phyloP scores from a whole-genome alignment of 2,888 invertebrate genomes.

The Bellardia pandia region DNA sequence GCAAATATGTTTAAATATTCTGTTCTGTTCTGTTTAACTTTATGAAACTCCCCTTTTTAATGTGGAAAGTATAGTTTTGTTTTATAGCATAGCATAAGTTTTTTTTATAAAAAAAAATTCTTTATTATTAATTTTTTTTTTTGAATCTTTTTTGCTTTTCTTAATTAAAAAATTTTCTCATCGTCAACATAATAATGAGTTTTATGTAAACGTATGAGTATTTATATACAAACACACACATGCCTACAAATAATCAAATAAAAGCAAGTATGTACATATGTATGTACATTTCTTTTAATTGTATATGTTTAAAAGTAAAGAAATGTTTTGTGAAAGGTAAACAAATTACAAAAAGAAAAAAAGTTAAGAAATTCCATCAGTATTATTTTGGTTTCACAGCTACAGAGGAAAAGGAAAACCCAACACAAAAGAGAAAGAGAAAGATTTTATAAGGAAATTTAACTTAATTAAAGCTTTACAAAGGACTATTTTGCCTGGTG shows the following conservation, averaged over 20 bases:
- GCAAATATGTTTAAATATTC: too few relatives aligned
- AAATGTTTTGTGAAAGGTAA: background rate
- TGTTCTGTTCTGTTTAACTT: background rate
- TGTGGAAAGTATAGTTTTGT: background rate
- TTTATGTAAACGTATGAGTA: constrained; percentile 27
- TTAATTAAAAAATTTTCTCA: constrained; percentile 52
- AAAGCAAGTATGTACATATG: background rate
- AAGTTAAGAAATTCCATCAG: background rate
- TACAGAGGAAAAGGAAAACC: too few relatives aligned
- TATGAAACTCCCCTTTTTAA: constrained; percentile 10
- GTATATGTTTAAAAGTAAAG: background rate
- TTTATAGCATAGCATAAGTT: too few relatives aligned
- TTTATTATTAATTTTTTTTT: constrained; percentile 14
- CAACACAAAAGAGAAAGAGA: background rate
- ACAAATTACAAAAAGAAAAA: background rate
- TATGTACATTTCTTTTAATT: background rate
- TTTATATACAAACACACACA: background rate
- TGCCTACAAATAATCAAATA: constrained; percentile 1
- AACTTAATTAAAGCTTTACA: background rate
- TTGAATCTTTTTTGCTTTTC: constrained; percentile 28
- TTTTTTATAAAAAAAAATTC: constrained; percentile 2
- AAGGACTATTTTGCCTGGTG: background rate
- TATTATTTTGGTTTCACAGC: background rate
- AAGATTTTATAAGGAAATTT: background rate
- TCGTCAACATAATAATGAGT: constrained; percentile 48